These are phyloP conservation scores for Kryptolebias ocellatus DNA, from an alignment of 2,797 vertebrate genomes.

Conservation along the genomic window DNA sequence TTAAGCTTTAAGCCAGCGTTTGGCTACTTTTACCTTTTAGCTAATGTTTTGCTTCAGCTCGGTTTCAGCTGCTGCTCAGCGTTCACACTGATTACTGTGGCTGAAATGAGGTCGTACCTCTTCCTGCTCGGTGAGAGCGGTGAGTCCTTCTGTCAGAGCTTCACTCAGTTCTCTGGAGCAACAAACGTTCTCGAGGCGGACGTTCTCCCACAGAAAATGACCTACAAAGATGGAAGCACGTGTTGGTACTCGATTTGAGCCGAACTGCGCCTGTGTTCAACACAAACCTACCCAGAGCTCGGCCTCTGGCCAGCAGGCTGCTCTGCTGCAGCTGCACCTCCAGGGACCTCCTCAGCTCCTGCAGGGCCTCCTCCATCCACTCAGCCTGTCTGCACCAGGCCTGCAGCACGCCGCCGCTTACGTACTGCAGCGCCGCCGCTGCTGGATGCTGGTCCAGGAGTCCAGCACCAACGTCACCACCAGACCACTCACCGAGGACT, in stretches of 20 bases:
- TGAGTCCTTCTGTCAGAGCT: slow-evolving; percentile 77
- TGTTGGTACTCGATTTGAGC: neutral
- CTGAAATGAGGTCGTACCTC: slow-evolving; percentile 57
- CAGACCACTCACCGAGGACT: slow-evolving; percentile 89
- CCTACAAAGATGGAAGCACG: slow-evolving; percentile 68
- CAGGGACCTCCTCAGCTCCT: slow-evolving; percentile 70
- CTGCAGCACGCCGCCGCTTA: slow-evolving; percentile 78
- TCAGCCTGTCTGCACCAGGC: slow-evolving; percentile 82
- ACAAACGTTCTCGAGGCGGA: slow-evolving; percentile 67
- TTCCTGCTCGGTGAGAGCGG: slow-evolving; percentile 69
- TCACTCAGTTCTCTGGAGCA: slow-evolving; percentile 68
- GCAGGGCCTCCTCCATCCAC: slow-evolving; percentile 83
- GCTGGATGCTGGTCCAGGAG: slow-evolving; percentile 1
- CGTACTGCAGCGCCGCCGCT: slow-evolving; percentile 72
- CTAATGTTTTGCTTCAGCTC: too few relatives aligned
- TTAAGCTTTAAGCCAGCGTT: too few relatives aligned
- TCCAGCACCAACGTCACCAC: slow-evolving; percentile 15
- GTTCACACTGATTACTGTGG: too few relatives aligned
- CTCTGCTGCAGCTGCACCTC: slow-evolving; percentile 71
- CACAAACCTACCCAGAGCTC: slow-evolving; percentile 73
- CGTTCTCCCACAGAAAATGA: slow-evolving; percentile 80
- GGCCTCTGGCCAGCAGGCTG: slow-evolving; percentile 69
- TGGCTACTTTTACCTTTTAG: too few relatives aligned
- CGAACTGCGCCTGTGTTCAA: neutral
- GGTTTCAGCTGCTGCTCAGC: too few relatives aligned